Evolutionary conservation across 2,113 vertebrate genomes (phyloP).

Genomic region (Indicator indicator): DNA sequence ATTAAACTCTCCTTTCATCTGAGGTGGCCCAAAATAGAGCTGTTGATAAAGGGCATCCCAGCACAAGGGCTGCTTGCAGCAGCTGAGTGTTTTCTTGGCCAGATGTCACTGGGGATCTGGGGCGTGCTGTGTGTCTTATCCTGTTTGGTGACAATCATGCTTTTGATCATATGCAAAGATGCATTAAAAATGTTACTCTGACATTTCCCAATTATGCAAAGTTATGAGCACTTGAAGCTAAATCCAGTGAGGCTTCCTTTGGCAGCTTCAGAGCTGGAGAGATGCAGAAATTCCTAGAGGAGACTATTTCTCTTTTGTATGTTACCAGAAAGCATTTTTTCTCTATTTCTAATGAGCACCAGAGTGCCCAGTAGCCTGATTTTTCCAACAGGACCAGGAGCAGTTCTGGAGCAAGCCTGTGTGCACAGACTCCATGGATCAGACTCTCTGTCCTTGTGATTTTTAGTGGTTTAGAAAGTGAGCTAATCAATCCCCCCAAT

Average conservation of each 20-base stretch:
- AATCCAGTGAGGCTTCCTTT: conserved; percentile 7
- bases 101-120: not conserved
- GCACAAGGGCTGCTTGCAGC: not conserved
- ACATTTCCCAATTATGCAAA: conserved; percentile 31
- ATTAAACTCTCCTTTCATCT: not conserved
- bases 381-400: not conserved
- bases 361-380: not conserved
- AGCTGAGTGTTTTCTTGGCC: not conserved
- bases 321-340: not conserved
- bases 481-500: not conserved
- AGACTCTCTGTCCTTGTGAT: not conserved
- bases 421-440: not conserved
- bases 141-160: not conserved
- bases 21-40: not conserved
- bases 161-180: conserved; percentile 39
- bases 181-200: not conserved
- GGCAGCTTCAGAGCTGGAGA: not conserved
- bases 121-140: not conserved
- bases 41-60: not conserved
- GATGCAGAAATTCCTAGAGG: not conserved
- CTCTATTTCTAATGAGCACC: not conserved
- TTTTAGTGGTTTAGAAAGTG: not conserved
- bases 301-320: not conserved
- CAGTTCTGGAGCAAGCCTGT: not conserved
- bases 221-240: conserved; percentile 24